A percentile compares a stretch with the other conserved stretches of the same genome.
Conservation (phyloP, 2,113 vertebrate genomes). For the Blennius ocellaris region DNA sequence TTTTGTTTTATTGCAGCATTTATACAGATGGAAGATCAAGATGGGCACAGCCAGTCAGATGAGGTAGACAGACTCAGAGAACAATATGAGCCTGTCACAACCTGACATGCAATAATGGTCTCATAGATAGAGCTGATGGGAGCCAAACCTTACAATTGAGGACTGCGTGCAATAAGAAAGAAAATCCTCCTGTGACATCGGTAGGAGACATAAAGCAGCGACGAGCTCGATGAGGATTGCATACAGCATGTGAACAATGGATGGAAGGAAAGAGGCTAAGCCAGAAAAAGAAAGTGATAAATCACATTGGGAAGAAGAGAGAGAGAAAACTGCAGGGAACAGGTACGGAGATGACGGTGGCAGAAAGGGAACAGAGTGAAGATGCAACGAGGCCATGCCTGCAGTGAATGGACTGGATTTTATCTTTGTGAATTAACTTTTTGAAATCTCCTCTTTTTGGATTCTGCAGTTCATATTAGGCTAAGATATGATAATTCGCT, state of each 20-base stretch:
- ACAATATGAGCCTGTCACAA: constrained; percentile 14
- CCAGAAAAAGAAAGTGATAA: constrained; percentile 29
- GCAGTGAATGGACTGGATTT: constrained; percentile 22
- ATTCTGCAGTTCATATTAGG: neutral
- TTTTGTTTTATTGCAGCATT: neutral
- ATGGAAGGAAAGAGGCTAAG: constrained; percentile 13
- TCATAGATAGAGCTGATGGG: constrained; percentile 20
- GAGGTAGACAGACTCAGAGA: constrained; percentile 3
- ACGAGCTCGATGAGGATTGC: constrained; percentile 22
- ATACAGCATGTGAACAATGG: constrained; percentile 24
- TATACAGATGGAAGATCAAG: neutral
- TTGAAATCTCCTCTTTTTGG: neutral
- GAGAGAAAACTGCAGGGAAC: constrained; percentile 20
- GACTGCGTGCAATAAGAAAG: constrained; percentile 16
- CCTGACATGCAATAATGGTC: constrained; percentile 20
- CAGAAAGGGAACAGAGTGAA: constrained; percentile 40
- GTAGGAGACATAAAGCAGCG: neutral
- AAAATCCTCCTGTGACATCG: neutral
- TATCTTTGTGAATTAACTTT: neutral
- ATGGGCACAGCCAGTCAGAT: neutral
- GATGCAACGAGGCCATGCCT: constrained; percentile 19
- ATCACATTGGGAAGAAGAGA: constrained; percentile 22
- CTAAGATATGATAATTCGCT: constrained; percentile 2
- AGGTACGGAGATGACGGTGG: constrained; percentile 26
- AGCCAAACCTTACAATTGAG: constrained; percentile 19